Evolutionary conservation across 1,140 invertebrate genomes (phyloP), one percentile per base, ranked within the genome.

Genomic region (Hyles euphorbiae): DNA sequence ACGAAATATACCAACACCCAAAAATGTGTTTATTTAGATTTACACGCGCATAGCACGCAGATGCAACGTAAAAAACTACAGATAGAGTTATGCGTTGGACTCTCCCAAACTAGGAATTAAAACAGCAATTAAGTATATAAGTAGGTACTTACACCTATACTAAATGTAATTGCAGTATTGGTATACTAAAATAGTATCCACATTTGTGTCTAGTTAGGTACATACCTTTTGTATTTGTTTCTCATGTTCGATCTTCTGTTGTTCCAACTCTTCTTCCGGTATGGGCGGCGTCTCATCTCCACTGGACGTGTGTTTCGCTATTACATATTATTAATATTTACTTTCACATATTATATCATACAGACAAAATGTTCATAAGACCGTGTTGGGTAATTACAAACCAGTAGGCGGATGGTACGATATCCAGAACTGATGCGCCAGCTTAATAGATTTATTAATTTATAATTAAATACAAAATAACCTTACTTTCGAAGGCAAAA

Each of bases 381-480:
- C 34, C 7, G 7, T 11, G 11, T n/a, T 22, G 10, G 45, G 34
- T 45, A 1, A 34, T 8, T 32, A 63, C 63, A 67, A 70, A 86
- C 84, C 83, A 64, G 84, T 72, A 67, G 91, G 92, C 76, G 92
- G 92, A 87, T 92, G 92, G 84, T 93, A 93, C 53, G 92, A 93
- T 76, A 93, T 92, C 92, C 92, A 93, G 87, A 93, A 93, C 89
- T 93, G 92, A 83, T 93, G 92, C 89, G 92, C 92, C 92, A 93
- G 90, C 81, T 91, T 62, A 55, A 48, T 56, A 55, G 62, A 44
- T 69, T 22, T 11, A 56, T 56, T 55, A 44, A 65, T 61, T 8
- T 56, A 40, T 40, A 49, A 40, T n/a, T 36, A 0, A 43, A 56
- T 55, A 40, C 11, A 54, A 33, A 9, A 44, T 8, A 40, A 49